Evolutionary conservation across 1,140 invertebrate genomes (phyloP).

Genomic region (Solenopsis invicta): DNA sequence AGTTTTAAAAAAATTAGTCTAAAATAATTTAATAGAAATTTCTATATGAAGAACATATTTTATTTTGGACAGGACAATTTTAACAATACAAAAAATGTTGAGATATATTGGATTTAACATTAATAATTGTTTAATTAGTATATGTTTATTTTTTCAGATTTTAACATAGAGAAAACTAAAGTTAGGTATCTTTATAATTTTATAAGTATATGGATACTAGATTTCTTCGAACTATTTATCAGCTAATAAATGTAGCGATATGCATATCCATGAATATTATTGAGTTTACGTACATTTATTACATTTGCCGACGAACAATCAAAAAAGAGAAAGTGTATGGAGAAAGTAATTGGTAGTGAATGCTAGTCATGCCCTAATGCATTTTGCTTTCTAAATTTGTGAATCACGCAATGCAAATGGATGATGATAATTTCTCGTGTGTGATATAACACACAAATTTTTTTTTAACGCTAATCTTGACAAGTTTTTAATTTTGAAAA

Average conservation of each 20-base stretch:
- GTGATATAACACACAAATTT: neutral
- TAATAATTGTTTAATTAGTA: neutral
- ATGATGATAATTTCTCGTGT: neutral
- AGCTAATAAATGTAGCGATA: neutral
- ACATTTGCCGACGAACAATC: neutral
- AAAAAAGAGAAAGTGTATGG: conserved; percentile 18
- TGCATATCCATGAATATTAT: neutral
- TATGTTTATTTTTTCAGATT: neutral
- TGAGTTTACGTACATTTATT: neutral
- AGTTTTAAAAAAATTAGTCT: neutral
- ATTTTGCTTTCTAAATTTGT: conserved; percentile 53
- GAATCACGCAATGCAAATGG: neutral
- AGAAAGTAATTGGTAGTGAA: conserved; percentile 45
- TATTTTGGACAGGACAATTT: neutral
- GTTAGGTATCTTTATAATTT: neutral
- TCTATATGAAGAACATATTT: neutral
- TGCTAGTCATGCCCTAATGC: too few species aligned
- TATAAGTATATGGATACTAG: neutral
- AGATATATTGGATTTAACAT: neutral
- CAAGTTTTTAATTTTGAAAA: neutral
- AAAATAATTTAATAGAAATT: neutral
- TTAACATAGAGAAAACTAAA: neutral
- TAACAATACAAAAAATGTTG: neutral
- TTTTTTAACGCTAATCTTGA: neutral
- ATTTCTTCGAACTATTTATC: neutral